phyloP scores from a whole-genome alignment of 2,888 invertebrate genomes.

The Hofmannophila pseudospretella region DNA sequence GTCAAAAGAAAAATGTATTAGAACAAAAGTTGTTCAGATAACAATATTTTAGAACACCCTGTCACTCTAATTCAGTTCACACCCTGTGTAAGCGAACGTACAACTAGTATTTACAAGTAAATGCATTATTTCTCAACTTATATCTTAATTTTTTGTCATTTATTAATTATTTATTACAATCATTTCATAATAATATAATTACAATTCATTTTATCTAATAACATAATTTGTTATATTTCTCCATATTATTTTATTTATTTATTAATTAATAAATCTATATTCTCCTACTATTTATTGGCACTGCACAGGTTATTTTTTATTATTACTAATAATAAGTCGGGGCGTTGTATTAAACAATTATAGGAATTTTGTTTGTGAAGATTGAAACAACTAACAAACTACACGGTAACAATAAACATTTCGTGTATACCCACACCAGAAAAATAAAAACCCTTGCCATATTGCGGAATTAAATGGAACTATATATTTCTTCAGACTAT shows the following conservation, averaged over 20 bases:
- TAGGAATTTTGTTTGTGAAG: not conserved
- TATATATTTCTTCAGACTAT: too few species aligned
- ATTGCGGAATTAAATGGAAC: too few species aligned
- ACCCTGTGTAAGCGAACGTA: too few species aligned
- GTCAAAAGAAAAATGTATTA: too few species aligned
- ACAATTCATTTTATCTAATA: slow-evolving; percentile 1
- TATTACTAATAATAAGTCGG: slow-evolving; percentile 1
- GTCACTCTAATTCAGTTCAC: too few species aligned
- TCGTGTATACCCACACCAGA: too few species aligned
- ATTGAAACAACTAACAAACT: not conserved
- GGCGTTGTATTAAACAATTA: too few species aligned
- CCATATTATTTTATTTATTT: not conserved
- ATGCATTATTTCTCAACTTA: slow-evolving; percentile 15
- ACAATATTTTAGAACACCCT: too few species aligned
- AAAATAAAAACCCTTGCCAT: too few species aligned
- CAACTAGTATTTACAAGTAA: slow-evolving; percentile 14
- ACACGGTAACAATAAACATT: not conserved
- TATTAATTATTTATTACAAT: slow-evolving; percentile 2
- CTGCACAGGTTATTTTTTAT: slow-evolving; percentile 19
- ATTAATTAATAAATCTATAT: slow-evolving; percentile 9
- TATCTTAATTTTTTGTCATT: slow-evolving; percentile 4
- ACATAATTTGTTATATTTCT: slow-evolving; percentile 3
- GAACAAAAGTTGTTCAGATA: too few species aligned
- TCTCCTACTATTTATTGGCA: slow-evolving; percentile 24
- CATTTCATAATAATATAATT: slow-evolving; percentile 8